Evolutionary conservation across 2,797 vertebrate species (phyloP).

Genomic region (Betta splendens): DNA sequence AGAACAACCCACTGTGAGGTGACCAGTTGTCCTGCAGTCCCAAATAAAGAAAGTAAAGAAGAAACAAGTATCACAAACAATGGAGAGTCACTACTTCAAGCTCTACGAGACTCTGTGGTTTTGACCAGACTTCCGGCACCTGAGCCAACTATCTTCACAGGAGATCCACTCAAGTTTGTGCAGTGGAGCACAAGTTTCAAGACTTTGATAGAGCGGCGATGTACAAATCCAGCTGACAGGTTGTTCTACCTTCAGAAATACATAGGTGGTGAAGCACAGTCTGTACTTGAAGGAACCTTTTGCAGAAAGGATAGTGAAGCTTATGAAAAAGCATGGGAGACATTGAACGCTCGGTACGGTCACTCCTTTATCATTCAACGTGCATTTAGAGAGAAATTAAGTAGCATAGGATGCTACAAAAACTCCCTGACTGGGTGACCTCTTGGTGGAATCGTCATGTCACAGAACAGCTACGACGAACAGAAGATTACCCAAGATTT

Average conservation of each 20-base stretch:
- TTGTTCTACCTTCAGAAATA: constrained; percentile 21
- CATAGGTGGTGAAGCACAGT: neutral
- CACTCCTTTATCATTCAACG: no score
- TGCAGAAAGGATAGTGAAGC: constrained; percentile 23
- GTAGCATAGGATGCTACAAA: constrained; percentile 13
- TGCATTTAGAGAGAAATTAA: constrained; percentile 14
- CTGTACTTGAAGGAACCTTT: constrained; percentile 13
- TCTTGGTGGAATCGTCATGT: constrained; percentile 20
- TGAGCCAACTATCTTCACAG: constrained; percentile 37
- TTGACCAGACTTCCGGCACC: constrained; percentile 11
- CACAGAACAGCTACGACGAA: constrained; percentile 3
- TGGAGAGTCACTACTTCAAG: constrained; percentile 13
- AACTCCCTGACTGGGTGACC: constrained; percentile 6
- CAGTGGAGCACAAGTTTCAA: constrained; percentile 50
- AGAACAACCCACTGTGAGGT: no score
- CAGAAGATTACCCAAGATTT: constrained; percentile 5
- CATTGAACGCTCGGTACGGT: constrained; percentile 3
- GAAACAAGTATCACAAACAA: constrained; percentile 8
- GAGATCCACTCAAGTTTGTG: constrained; percentile 40
- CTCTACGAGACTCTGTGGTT: constrained; percentile 14
- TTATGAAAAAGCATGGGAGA: constrained; percentile 25
- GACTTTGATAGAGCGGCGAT: constrained; percentile 24
- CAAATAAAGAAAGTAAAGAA: constrained; percentile 5
- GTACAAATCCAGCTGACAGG: constrained; percentile 10
- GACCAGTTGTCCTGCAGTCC: constrained; percentile 3